A percentile compares a stretch with the other conserved stretches of the same genome.
phyloP scores from a whole-genome alignment of 1,140 invertebrate species.

The Drosophila kikkawai region DNA sequence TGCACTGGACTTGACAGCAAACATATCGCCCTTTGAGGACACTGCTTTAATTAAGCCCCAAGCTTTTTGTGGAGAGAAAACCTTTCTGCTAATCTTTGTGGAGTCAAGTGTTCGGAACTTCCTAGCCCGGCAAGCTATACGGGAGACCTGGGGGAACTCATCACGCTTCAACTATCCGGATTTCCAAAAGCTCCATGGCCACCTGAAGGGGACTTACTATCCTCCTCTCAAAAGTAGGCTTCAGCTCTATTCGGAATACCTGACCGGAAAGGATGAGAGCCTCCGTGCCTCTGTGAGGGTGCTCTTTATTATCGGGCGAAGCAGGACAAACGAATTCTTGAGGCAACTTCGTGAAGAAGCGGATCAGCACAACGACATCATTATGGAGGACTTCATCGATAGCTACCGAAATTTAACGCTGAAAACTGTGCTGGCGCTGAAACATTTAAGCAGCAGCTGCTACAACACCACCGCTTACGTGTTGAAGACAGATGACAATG shows the following conservation, averaged over 20 bases:
- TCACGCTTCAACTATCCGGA: slow-evolving; percentile 86
- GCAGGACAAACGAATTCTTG: slow-evolving; percentile 44
- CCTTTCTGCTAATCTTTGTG: slow-evolving; percentile 90
- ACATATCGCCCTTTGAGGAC: slow-evolving; percentile 89
- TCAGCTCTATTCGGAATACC: slow-evolving; percentile 43
- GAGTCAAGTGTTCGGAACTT: slow-evolving; percentile 89
- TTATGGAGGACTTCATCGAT: slow-evolving; percentile 95
- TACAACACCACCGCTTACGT: slow-evolving; percentile 87
- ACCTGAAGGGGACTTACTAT: slow-evolving; percentile 58
- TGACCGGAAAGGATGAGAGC: slow-evolving; percentile 18
- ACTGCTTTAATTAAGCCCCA: slow-evolving; percentile 89
- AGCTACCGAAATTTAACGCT: slow-evolving; percentile 96
- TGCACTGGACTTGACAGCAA: slow-evolving; percentile 89
- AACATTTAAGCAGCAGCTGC: slow-evolving; percentile 91
- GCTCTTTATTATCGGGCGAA: slow-evolving; percentile 69
- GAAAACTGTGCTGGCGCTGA: slow-evolving; percentile 94
- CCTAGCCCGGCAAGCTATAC: slow-evolving; percentile 88
- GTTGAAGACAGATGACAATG: slow-evolving; percentile 94
- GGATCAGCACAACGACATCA: slow-evolving; percentile 88
- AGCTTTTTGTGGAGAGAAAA: slow-evolving; percentile 86
- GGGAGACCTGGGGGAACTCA: slow-evolving; percentile 91
- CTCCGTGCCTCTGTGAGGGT: slow-evolving; percentile 48
- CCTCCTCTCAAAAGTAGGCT: slow-evolving; percentile 36
- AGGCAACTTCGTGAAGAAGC: slow-evolving; percentile 55
- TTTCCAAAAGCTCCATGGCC: slow-evolving; percentile 73